Evolutionary conservation across 64 coral and sea anemone species (phyloP), one percentile per base, ranked within the genome.

Genomic region (Anthopleura sola): DNA sequence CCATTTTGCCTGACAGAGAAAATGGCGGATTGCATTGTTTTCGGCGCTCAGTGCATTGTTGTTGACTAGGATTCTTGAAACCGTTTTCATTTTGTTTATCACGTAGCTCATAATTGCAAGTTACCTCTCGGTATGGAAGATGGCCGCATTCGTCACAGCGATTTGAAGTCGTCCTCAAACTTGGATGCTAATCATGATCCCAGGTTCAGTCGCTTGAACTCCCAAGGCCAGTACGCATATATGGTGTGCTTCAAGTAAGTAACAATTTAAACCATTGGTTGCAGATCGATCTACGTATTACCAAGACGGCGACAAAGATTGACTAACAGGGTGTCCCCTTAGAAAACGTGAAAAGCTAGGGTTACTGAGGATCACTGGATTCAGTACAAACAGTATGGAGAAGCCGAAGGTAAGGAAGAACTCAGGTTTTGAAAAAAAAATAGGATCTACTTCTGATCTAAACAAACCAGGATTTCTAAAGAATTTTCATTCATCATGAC

Each of bases 211-310:
- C 76, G 76, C 34, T 21, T 78, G 7, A 18, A 78, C 36, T 20
- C 37, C 10, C 16, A 78, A 48, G 24, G 17, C 36, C 20, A 48
- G 16, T 38, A 19, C 17, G 76, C 76, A n/a, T n/a, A n/a, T n/a
- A 21, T 78, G 76, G 76, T 78, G 76, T 13, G 36, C 37, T 32
- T 21, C 36, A n/a, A n/a, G n/a, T n/a, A 26, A 44, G 36, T 8
- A 78, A 78, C 19, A 13, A 78, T 40, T 36, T 17, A 78, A 40
- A 48, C 76, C 36, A 78, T 20, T 78, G 76, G 76, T 16, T 78
- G 37, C 36, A 78, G 76, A 78, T 78, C 5, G 76, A 78, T 37
- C 76, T 78, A 10, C 76, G 76, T n/a, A 78, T 78, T 78, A 78
- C 36, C 76, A 78, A 78, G 76, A 78, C 76, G 7, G 76, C 47